Evolutionary conservation across 92 coral and sea anemone genomes (phyloP), one percentile per base, ranked within the genome.

Genomic region (Epizoanthus scotinus): DNA sequence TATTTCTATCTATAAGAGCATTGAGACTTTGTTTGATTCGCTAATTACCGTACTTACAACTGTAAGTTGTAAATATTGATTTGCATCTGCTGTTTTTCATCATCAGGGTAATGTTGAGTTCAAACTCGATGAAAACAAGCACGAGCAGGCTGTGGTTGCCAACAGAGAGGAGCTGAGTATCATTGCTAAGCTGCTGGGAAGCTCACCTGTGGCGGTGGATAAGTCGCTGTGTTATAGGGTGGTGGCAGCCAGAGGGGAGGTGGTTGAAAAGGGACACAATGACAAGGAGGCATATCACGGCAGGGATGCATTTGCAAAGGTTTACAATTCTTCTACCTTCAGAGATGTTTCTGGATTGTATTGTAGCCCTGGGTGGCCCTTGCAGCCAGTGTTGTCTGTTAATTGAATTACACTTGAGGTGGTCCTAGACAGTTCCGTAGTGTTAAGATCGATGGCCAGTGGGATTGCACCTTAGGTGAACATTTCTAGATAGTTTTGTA

Each of bases 261-360:
- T 95, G 14, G 84, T 95, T 83, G 99, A 95, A 85, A 95, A 89
- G 68, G 99, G 95, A 20, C 99, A 95, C 87, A 92, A 87, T 71
- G 90, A 88, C 6, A 91, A 87, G 55, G 99, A 95, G 67, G 99
- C 97, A 0, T 89, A 88, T 56, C 92, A 95, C 63, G 99, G 99
- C 22, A 80, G 94, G 20, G 99, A 95, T 79, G 99, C 99, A 19
- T 74, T 95, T 52, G 93, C 95, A 62, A 95, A 95, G 96, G 99
- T 95, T 72, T 62, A 73, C 25, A 9, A 6, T 34, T 15, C 55
- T 24, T 20, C 20, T 2, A 44, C 12, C 2, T 44, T 25, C n/a
- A 47, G 7, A 44, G 50, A 14, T 7, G 14, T 10, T 44, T 2
- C 50, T 44, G 50, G 75, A 12, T 8, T 2, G 40, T 34, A 0